Conservation (phyloP, 1,140 invertebrate genomes). For the Glossosoma conforme region DNA sequence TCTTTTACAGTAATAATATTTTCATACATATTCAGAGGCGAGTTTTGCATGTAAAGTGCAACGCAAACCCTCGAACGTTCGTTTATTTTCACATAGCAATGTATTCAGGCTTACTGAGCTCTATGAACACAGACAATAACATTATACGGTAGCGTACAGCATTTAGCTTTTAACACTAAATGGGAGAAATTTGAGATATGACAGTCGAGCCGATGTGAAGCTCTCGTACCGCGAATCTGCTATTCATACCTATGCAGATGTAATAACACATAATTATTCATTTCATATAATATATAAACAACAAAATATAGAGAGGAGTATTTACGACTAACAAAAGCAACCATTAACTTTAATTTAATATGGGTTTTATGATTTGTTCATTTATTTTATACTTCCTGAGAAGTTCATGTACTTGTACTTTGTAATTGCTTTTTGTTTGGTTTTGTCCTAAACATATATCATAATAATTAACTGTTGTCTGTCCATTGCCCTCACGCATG, state of each 20-base stretch:
- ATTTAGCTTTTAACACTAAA: constrained; percentile 32
- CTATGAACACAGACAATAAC: constrained; percentile 11
- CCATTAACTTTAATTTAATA: no score
- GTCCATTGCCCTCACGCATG: no score
- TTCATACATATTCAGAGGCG: constrained; percentile 5
- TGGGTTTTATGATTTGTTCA: no score
- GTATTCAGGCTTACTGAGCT: background rate
- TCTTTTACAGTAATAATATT: no score
- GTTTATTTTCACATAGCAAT: background rate
- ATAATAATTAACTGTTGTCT: no score
- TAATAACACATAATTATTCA: background rate
- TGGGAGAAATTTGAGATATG: constrained; percentile 30
- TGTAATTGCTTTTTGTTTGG: no score
- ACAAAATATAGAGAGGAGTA: background rate
- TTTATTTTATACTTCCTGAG: no score
- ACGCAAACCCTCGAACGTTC: background rate
- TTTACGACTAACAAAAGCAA: no score
- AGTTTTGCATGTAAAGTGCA: constrained; percentile 1
- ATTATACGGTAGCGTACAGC: constrained; percentile 21
- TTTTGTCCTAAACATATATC: no score
- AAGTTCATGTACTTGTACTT: no score
- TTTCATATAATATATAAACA: background rate
- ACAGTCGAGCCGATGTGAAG: constrained; percentile 3
- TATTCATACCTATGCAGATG: background rate
- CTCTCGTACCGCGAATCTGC: background rate